Percentiles rank a stretch among this genome's conserved stretches.
phyloP scores from a whole-genome alignment of 2,888 invertebrate genomes.

The Drosophila robusta region DNA sequence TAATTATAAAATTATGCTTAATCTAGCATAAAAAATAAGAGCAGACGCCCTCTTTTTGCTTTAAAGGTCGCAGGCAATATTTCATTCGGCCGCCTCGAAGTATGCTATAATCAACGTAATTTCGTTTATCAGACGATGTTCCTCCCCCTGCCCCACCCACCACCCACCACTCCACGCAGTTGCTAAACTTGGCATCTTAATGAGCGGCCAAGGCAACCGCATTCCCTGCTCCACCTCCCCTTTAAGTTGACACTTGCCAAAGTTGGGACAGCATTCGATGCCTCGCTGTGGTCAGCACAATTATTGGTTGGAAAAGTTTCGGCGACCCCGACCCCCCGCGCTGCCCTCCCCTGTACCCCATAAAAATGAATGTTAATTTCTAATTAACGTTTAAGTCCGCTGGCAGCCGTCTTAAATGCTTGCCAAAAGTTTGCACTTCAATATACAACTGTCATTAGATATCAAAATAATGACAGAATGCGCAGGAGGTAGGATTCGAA shows the following conservation, averaged over 20 bases:
- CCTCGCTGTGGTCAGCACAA: slow-evolving; percentile 41
- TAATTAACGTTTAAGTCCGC: slow-evolving; percentile 45
- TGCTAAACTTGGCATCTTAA: slow-evolving; percentile 21
- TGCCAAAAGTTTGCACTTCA: slow-evolving; percentile 33
- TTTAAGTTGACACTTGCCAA: slow-evolving; percentile 31
- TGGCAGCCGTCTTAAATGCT: slow-evolving; percentile 23
- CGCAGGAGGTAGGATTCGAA: background rate
- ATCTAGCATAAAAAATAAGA: slow-evolving; percentile 63
- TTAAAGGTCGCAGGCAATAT: slow-evolving; percentile 61
- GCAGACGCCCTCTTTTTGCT: background rate
- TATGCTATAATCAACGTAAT: slow-evolving; percentile 58
- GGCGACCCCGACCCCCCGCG: background rate
- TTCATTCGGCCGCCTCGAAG: slow-evolving; percentile 55
- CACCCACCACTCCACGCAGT: background rate
- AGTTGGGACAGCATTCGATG: slow-evolving; percentile 27
- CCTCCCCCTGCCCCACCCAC: background rate
- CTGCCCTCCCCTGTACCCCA: background rate
- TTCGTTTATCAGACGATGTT: slow-evolving; percentile 48
- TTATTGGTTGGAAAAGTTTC: slow-evolving; percentile 30
- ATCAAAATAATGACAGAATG: slow-evolving; percentile 28
- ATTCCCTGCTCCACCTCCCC: background rate
- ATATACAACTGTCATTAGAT: slow-evolving; percentile 40
- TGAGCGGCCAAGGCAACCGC: slow-evolving; percentile 30
- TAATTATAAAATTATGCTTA: slow-evolving; percentile 75
- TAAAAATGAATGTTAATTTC: slow-evolving; percentile 55